Evolutionary conservation across 2,888 invertebrate species (phyloP), one percentile per base, ranked within the genome.

Genomic region (Andrena minutula): DNA sequence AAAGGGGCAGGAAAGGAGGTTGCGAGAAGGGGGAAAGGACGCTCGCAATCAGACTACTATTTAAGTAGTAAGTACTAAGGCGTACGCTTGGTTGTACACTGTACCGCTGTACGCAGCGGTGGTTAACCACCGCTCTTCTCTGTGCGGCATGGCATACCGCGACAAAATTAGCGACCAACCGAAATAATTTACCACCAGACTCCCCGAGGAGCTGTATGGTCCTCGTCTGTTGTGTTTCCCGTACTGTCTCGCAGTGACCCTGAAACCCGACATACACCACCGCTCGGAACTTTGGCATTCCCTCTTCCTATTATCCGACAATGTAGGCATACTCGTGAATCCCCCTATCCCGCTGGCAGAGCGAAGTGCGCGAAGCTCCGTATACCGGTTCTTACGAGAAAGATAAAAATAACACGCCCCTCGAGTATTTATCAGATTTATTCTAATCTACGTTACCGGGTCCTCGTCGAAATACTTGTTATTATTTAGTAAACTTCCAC

Each of bases 151-250:
- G 73, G 74, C 83, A 83, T 74, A 85, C 82, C 75, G 79, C 70
- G 87, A 83, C 85, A 69, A 84, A 88, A 89, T 88, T 88, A 88
- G 89, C 86, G 83, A 64, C 58, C 83, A 86, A 68, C 89, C 84
- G 80, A 89, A 88, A 89, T 88, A 88, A 84, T 89, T 86, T 79
- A 83, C 73, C 79, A 51, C 51, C 47, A 51, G 56, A 79, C 73
- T 83, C 77, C 83, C 77, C 56, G 66, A 66, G 30, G 68, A 56
- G 76, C 56, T 65, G 73, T 73, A 86, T 65, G 78, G 69, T 58
- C 58, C 75, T 82, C 74, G 64, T 58, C 70, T 30, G 32, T 56
- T 56, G 56, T 56, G 26, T 56, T 41, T 58, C 47, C 32, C 64
- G 64, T n/a, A n/a, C 53, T 60, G 64, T 66, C 56, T 61, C 63